phyloP scores from a whole-genome alignment of 2,113 vertebrate species.

The Platysternon megacephalum region DNA sequence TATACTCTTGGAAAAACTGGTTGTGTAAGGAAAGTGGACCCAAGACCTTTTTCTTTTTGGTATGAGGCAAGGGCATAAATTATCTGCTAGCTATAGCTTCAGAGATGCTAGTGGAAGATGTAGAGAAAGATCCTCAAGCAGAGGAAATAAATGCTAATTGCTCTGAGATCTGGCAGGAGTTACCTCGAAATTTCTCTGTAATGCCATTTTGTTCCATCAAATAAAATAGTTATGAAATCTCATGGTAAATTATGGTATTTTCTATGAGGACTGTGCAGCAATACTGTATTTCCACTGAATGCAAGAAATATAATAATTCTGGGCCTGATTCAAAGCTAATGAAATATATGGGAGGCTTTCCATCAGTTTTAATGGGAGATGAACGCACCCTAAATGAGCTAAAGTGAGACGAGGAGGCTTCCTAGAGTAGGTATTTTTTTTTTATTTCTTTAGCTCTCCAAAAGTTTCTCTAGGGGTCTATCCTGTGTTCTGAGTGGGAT shows the following conservation, averaged over 20 bases:
- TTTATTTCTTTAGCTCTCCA: not conserved
- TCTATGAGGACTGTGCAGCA: slow-evolving; percentile 3
- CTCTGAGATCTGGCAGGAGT: not conserved
- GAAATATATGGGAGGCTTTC: slow-evolving; percentile 22
- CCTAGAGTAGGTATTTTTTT: not conserved
- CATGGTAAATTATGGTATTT: not conserved
- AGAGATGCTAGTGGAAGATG: accelerated
- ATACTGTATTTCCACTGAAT: not conserved
- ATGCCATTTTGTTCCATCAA: slow-evolving; percentile 38
- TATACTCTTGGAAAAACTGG: not conserved
- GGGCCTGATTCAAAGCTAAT: not conserved
- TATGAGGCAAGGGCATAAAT: not conserved
- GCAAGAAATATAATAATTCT: slow-evolving; percentile 2
- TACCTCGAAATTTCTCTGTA: slow-evolving; percentile 48
- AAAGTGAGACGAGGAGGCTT: not conserved
- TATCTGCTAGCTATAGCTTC: not conserved
- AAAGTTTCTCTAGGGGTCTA: not conserved
- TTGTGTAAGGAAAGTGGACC: not conserved
- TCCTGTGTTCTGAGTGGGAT: not conserved
- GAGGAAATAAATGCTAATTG: slow-evolving; percentile 7
- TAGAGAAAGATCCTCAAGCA: not conserved
- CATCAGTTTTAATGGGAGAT: slow-evolving; percentile 13
- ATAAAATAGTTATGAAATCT: slow-evolving; percentile 18
- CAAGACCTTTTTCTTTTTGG: not conserved
- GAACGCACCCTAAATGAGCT: slow-evolving; percentile 18